A percentile compares a stretch with the other conserved stretches of the same genome.
Conservation (phyloP, 1,140 invertebrate genomes). For the Drosophila miranda region DNA sequence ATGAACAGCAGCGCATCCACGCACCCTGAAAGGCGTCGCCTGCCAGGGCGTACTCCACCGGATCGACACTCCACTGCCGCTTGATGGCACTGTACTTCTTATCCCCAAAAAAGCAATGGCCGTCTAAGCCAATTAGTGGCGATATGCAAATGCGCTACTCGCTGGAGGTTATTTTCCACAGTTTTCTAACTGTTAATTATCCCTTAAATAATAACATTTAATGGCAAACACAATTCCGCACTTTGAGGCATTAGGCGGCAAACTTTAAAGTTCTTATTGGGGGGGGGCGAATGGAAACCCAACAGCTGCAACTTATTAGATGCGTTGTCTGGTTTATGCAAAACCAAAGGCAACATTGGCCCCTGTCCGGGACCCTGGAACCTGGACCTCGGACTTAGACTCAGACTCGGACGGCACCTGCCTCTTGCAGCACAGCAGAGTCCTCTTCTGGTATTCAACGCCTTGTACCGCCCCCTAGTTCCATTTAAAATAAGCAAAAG, state of each 20-base stretch:
- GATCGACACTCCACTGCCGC: neutral
- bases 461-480: conserved; percentile 21
- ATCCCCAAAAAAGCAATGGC: conserved; percentile 59
- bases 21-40: neutral
- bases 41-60: too few species aligned
- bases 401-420: conserved; percentile 1
- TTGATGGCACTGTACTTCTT: conserved; percentile 5
- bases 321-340: conserved; percentile 65
- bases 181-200: conserved; percentile 65
- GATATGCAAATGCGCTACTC: conserved; percentile 58
- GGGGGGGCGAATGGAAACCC: conserved; percentile 31
- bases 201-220: conserved; percentile 75
- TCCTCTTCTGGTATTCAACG: too few species aligned
- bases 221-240: conserved; percentile 73
- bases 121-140: conserved; percentile 68
- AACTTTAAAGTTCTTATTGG: conserved; percentile 43
- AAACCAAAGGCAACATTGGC: conserved; percentile 72
- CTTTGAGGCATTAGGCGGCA: conserved; percentile 59
- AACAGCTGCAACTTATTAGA: conserved; percentile 77
- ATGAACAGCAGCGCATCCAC: conserved; percentile 38
- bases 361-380: conserved; percentile 9
- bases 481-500: conserved; percentile 76
- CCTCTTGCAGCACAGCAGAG: conserved; percentile 1
- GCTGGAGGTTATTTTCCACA: conserved; percentile 44
- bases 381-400: neutral